Base-by-base conservation (phyloP, 53 echinoderm and acorn worm genomes). In the Echinarachnius parma region DNA sequence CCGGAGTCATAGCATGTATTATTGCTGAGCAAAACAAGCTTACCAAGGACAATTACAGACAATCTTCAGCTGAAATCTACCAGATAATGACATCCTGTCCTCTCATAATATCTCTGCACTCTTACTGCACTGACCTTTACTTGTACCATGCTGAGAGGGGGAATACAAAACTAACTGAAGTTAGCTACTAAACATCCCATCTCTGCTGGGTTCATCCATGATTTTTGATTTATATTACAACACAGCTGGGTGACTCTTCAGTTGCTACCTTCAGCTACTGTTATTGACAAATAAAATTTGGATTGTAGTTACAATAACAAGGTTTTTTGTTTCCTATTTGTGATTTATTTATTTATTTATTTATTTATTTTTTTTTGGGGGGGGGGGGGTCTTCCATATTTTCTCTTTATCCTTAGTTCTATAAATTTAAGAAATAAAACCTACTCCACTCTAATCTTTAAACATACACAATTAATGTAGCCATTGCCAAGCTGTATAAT, bases 31-130 rank as follows among this genome's bases (percentile, higher is more conserved):
- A n/a, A n/a, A n/a, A n/a, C n/a, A n/a, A n/a, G n/a, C n/a, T 0
- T 45, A 52, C 31, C 68, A 68, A 68, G 68, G 68, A 68, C 68
- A 68, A 68, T 68, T 68, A 68, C 21, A 28, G 49, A 68, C 4
- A 19, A 32, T 50, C 49, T 68, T 68, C 34, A 68, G 52, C 18
- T n/a, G 46, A 65, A 45, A 65, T 47, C 65, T 45, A 65, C 46
- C 44, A 65, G 46, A 65, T 65, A 65, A 65, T 65, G 65, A 47
- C 44, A 10, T 19, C 29, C 18, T 47, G 45, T 65, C 39, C 29
- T 28, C 19, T 2, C 29, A 16, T 65, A 56, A 72, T 72, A 42
- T 26, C 74, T 44, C 34, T 56, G 74, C 57, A 72, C 74, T 72
- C 74, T 72, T 28, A 5, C 22, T 29, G 28, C 54, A 54, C 18